phyloP scores from a whole-genome alignment of 2,113 vertebrate species.

The Vulpes vulpes region DNA sequence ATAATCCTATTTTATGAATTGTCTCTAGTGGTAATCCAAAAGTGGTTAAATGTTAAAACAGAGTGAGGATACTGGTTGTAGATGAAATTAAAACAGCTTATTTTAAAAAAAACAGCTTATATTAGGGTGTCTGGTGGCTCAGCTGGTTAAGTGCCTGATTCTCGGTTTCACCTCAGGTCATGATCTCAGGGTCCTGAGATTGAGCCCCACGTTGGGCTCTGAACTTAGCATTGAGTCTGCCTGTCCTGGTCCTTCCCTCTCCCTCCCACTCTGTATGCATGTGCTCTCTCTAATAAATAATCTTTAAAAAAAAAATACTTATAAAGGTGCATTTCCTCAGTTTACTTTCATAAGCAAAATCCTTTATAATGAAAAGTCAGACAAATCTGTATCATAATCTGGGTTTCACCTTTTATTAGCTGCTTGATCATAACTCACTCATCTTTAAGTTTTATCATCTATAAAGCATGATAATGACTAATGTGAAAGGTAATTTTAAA shows the following conservation, averaged over 20 bases:
- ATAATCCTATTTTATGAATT: background rate
- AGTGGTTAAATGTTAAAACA: background rate
- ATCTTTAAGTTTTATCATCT: background rate
- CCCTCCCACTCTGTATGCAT: background rate
- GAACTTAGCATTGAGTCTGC: background rate
- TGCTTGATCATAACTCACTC: background rate
- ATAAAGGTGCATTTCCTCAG: background rate
- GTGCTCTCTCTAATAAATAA: background rate
- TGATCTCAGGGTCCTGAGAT: background rate
- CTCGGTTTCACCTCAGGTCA: background rate
- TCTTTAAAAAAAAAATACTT: background rate
- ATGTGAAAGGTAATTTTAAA: background rate
- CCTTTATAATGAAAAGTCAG: background rate
- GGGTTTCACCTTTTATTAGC: background rate
- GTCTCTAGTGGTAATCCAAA: background rate
- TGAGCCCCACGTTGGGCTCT: background rate
- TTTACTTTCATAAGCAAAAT: background rate
- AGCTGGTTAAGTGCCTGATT: background rate
- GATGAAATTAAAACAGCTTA: background rate
- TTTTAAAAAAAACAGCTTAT: background rate
- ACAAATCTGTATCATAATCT: background rate
- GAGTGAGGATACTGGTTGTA: background rate
- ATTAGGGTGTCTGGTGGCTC: background rate
- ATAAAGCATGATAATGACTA: background rate
- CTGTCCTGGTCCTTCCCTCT: background rate